phyloP scores from a whole-genome alignment of 2,888 invertebrate genomes.

The Acanthacorydalis orientalis region DNA sequence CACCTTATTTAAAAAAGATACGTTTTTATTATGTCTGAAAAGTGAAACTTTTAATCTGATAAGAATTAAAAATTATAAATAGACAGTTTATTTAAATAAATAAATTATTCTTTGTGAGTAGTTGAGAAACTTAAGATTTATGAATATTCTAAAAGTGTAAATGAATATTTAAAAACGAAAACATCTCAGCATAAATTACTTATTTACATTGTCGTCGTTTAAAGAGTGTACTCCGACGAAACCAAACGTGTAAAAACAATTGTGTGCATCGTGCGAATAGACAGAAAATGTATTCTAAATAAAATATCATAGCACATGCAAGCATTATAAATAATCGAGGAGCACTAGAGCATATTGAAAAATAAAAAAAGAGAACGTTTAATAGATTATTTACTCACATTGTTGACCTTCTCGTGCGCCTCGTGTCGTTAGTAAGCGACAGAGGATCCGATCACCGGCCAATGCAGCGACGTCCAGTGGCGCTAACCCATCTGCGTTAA shows the following conservation, averaged over 20 bases:
- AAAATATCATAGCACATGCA: no score
- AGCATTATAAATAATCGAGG: not conserved
- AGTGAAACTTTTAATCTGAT: no score
- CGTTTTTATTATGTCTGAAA: no score
- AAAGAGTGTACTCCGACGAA: not conserved
- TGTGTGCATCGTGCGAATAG: not conserved
- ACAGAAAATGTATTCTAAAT: not conserved
- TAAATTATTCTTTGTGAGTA: no score
- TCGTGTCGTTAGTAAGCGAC: conserved; percentile 76
- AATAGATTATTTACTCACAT: conserved; percentile 40
- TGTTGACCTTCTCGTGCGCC: conserved; percentile 73
- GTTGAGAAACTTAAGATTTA: no score
- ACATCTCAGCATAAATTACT: not conserved
- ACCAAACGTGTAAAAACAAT: not conserved
- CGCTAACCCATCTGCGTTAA: conserved; percentile 77
- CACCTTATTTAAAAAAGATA: no score
- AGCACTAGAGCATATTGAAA: not conserved
- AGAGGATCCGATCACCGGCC: conserved; percentile 74
- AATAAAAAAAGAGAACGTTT: not conserved
- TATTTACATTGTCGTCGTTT: not conserved
- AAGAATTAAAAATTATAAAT: no score
- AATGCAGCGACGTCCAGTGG: conserved; percentile 87
- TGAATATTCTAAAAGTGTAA: no score
- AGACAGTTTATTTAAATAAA: no score
- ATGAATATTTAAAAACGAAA: no score